A percentile compares a stretch with the other conserved stretches of the same genome.
phyloP scores from a whole-genome alignment of 2,888 invertebrate species.

The Lithodes maja region DNA sequence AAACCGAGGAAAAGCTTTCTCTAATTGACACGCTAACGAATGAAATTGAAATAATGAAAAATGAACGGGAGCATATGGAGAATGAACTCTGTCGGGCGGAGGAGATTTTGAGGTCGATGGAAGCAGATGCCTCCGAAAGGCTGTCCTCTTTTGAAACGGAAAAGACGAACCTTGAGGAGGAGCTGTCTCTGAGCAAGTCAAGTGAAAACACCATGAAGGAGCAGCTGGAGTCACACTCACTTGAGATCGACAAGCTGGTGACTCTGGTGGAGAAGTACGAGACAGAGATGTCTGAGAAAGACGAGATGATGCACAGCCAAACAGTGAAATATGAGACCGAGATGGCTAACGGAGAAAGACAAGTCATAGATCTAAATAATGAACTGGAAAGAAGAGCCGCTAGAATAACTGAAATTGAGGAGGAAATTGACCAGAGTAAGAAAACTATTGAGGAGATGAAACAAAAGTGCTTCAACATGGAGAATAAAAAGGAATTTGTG shows the following conservation, averaged over 20 bases:
- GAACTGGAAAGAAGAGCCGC: conserved; percentile 1
- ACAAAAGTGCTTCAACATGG: not conserved
- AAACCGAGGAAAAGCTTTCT: not conserved
- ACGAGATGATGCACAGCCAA: conserved; percentile 8
- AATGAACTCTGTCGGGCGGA: not conserved
- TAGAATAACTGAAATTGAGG: conserved; percentile 6
- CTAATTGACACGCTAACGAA: not conserved
- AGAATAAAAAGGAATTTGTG: not conserved
- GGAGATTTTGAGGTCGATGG: not conserved
- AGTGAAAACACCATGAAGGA: conserved; percentile 11
- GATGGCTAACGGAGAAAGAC: not conserved
- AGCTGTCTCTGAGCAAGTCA: not conserved
- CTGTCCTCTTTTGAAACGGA: not conserved
- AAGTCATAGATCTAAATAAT: not conserved
- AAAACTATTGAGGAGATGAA: not conserved
- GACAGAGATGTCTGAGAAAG: conserved; percentile 51
- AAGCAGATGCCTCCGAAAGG: not conserved
- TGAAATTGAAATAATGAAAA: not conserved
- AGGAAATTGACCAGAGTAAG: not conserved
- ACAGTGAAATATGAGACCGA: conserved; percentile 18
- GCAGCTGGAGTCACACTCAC: not conserved
- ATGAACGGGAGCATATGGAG: not conserved
- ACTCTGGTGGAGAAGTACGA: conserved; percentile 49
- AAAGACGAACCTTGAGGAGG: conserved; percentile 1
- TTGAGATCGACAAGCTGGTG: conserved; percentile 25